phyloP scores from a whole-genome alignment of 1,140 invertebrate genomes.

The Maniola jurtina region DNA sequence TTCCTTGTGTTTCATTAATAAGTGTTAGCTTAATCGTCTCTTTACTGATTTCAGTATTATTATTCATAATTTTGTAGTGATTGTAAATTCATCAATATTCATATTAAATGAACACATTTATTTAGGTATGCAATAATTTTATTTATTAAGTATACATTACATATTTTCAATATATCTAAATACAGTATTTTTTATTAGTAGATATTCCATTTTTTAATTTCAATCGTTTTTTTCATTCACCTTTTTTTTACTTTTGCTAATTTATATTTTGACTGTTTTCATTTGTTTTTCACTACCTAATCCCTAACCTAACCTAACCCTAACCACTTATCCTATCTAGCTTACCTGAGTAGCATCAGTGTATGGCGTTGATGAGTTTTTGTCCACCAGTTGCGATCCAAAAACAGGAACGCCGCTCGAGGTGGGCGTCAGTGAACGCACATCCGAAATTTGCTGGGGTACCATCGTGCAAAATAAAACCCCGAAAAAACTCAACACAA shows the following conservation, averaged over 20 bases:
- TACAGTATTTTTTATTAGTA: too few relatives aligned
- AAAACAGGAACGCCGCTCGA: slow-evolving; percentile 81
- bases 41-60: too few relatives aligned
- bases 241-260: slow-evolving; percentile 38
- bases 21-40: too few relatives aligned
- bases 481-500: slow-evolving; percentile 44
- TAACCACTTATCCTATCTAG: neutral
- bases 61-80: too few relatives aligned
- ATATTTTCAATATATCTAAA: too few relatives aligned
- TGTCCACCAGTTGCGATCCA: slow-evolving; percentile 91
- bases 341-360: slow-evolving; percentile 96
- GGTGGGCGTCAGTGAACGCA: slow-evolving; percentile 69
- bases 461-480: slow-evolving; percentile 72
- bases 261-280: neutral
- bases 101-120: too few relatives aligned
- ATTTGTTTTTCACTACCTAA: neutral
- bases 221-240: too few relatives aligned
- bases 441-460: slow-evolving; percentile 77
- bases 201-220: too few relatives aligned
- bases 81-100: too few relatives aligned
- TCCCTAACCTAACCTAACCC: neutral
- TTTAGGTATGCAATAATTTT: too few relatives aligned
- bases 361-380: slow-evolving; percentile 95
- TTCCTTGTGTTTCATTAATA: too few relatives aligned
- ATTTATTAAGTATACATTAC: too few relatives aligned